phyloP scores from a whole-genome alignment of 2,888 invertebrate genomes.

The Pyralis farinalis region DNA sequence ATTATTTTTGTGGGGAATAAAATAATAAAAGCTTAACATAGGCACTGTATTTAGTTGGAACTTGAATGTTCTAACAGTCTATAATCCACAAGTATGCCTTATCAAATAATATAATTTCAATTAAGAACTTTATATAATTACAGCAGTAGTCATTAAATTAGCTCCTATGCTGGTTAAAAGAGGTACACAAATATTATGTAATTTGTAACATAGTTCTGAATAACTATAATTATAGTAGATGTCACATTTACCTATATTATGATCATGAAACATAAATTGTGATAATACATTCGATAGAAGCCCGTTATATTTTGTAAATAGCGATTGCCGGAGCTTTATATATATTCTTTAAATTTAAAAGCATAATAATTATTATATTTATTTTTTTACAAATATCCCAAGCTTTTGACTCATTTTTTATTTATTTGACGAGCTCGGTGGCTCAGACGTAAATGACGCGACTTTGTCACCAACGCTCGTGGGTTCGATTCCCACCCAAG shows the following conservation, averaged over 20 bases:
- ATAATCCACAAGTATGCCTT: not conserved
- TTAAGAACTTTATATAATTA: not conserved
- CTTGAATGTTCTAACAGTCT: not conserved
- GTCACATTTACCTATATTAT: too few relatives aligned
- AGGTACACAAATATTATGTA: slow-evolving; percentile 72
- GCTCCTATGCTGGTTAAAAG: slow-evolving; percentile 73
- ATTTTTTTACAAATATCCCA: too few relatives aligned
- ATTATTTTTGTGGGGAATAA: not conserved
- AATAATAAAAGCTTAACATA: slow-evolving; percentile 4
- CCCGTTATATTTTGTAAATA: too few relatives aligned
- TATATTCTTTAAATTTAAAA: too few relatives aligned
- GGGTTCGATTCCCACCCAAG: too few relatives aligned
- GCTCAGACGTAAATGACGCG: too few relatives aligned
- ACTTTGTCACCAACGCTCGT: too few relatives aligned
- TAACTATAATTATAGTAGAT: not conserved
- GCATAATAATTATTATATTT: too few relatives aligned
- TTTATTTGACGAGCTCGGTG: too few relatives aligned
- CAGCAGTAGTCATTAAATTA: slow-evolving; percentile 23
- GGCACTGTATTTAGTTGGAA: not conserved
- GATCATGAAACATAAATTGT: slow-evolving; percentile 22
- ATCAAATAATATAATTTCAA: not conserved
- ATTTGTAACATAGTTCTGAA: slow-evolving; percentile 55
- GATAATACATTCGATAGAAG: slow-evolving; percentile 18
- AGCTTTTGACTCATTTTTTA: too few relatives aligned
- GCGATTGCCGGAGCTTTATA: too few relatives aligned